Conservation (phyloP, 2,797 vertebrate species). For the Etheostoma perlongum region DNA sequence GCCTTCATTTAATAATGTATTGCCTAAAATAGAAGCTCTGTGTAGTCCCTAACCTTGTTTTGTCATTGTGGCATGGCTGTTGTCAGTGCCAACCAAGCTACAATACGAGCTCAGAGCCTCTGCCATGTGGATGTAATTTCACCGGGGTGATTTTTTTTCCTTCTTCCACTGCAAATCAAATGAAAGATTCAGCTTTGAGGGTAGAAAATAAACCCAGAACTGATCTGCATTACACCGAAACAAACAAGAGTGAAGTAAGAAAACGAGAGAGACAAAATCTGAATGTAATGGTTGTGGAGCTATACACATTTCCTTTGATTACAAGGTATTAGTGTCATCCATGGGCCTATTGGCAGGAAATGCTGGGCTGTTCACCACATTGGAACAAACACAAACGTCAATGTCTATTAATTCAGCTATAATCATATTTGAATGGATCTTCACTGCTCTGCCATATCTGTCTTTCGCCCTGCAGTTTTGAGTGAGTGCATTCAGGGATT, state of each 20-base stretch:
- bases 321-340: constrained; percentile 82
- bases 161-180: constrained; percentile 82
- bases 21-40: constrained; percentile 54
- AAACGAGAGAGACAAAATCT: constrained; percentile 76
- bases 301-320: constrained; percentile 82
- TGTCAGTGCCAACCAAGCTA: constrained; percentile 68
- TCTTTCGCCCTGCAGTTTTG: constrained; percentile 64
- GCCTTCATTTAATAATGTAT: constrained; percentile 43
- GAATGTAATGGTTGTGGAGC: constrained; percentile 75
- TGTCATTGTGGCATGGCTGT: constrained; percentile 66
- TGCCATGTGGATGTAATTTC: constrained; percentile 87
- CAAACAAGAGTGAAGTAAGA: constrained; percentile 80
- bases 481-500: constrained; percentile 66
- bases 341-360: constrained; percentile 78
- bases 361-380: constrained; percentile 70
- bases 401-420: constrained; percentile 81
- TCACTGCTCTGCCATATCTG: constrained; percentile 69
- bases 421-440: constrained; percentile 83
- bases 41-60: constrained; percentile 69
- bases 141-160: constrained; percentile 67
- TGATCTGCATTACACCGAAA: constrained; percentile 80
- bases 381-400: constrained; percentile 82
- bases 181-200: constrained; percentile 82
- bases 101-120: constrained; percentile 64
- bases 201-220: constrained; percentile 81